Conservation (phyloP, 1,140 invertebrate species). For the Drosophila subobscura region DNA sequence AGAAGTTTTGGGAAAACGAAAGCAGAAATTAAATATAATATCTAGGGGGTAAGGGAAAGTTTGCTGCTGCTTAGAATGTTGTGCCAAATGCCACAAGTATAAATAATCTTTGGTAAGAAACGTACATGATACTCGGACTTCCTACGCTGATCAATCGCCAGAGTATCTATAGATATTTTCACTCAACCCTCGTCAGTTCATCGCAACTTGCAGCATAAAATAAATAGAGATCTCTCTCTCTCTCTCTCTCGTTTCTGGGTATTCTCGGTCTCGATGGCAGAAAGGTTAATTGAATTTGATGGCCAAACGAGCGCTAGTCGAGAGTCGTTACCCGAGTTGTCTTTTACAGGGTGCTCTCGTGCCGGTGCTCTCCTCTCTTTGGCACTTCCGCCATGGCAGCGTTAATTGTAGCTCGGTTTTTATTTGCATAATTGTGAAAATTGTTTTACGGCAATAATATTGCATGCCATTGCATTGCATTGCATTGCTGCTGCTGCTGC, state of each 20-base stretch:
- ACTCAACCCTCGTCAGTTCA: slow-evolving; percentile 5
- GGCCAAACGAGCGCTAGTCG: slow-evolving; percentile 2
- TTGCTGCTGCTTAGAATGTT: no score
- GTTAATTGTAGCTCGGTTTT: slow-evolving; percentile 43
- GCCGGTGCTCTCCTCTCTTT: neutral
- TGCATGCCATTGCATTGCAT: slow-evolving; percentile 29
- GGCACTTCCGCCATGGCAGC: slow-evolving; percentile 37
- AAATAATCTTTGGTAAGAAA: no score
- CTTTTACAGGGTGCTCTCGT: slow-evolving; percentile 29
- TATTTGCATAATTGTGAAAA: slow-evolving; percentile 58
- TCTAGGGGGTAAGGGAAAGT: no score
- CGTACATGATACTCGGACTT: no score
- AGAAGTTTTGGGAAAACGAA: neutral
- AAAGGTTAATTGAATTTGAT: slow-evolving; percentile 77
- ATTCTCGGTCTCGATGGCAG: slow-evolving; percentile 19
- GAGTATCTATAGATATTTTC: neutral
- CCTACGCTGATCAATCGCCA: no score
- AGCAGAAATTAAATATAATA: neutral
- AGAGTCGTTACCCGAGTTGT: slow-evolving; percentile 20
- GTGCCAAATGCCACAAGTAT: no score
- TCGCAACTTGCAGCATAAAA: slow-evolving; percentile 10
- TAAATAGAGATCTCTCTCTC: slow-evolving; percentile 2
- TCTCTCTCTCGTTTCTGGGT: slow-evolving; percentile 24
- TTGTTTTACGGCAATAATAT: slow-evolving; percentile 43
- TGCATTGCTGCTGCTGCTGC: neutral